Conservation (phyloP, 1,140 invertebrate genomes). For the Bathynomus jamesi region DNA sequence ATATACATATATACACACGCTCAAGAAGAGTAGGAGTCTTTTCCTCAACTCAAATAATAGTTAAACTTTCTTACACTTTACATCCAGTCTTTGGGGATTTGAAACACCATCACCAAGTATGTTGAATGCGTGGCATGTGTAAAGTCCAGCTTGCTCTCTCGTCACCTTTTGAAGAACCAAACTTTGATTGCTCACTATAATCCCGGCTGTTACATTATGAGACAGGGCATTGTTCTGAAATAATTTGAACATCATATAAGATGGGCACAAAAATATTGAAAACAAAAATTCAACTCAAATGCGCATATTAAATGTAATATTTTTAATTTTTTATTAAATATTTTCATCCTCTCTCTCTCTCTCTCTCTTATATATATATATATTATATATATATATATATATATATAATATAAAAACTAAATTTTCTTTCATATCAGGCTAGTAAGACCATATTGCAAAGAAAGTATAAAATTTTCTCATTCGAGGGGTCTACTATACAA, state of each 20-base stretch:
- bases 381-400: not conserved
- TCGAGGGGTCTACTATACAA: too few species aligned
- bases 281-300: too few species aligned
- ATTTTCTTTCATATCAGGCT: too few species aligned
- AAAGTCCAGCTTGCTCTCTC: slow-evolving; percentile 6
- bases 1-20: not conserved
- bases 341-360: too few species aligned
- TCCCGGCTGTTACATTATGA: slow-evolving; percentile 9
- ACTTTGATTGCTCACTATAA: slow-evolving; percentile 15
- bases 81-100: slow-evolving; percentile 10
- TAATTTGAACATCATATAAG: not conserved
- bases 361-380: not conserved
- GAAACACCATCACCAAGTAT: slow-evolving; percentile 17
- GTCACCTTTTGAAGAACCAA: slow-evolving; percentile 17
- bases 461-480: too few species aligned
- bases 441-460: too few species aligned
- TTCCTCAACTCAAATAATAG: too few species aligned
- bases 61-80: slow-evolving; percentile 10
- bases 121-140: slow-evolving; percentile 20
- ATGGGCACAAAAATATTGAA: too few species aligned
- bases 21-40: too few species aligned
- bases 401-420: too few species aligned
- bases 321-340: too few species aligned
- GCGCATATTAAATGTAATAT: too few species aligned
- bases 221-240: slow-evolving; percentile 8